These are phyloP conservation scores for Siderastrea siderea DNA, from an alignment of 92 coral and sea anemone genomes.

Conservation along the genomic window DNA sequence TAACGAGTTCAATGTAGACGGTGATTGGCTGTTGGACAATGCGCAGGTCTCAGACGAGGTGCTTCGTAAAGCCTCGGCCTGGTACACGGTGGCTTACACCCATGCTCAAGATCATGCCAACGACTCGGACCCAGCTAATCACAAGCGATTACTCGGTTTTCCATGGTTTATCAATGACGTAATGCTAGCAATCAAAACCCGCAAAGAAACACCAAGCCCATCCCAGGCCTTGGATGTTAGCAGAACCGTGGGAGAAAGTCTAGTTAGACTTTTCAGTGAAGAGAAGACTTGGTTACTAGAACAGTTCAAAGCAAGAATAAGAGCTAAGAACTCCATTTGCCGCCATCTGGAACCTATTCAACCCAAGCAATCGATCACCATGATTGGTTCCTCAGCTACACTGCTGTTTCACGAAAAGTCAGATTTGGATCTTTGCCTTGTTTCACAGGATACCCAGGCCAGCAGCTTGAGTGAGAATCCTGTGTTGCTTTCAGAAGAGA, in stretches of 20 bases:
- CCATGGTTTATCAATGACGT: constrained; percentile 99
- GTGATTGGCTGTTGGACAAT: constrained; percentile 40
- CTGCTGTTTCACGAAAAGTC: constrained; percentile 85
- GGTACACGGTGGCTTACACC: constrained; percentile 89
- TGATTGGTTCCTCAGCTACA: constrained; percentile 93
- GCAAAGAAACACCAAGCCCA: background rate
- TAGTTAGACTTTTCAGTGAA: constrained; percentile 56
- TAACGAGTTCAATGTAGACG: constrained; percentile 76
- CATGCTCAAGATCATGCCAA: constrained; percentile 23
- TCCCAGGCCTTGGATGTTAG: constrained; percentile 6
- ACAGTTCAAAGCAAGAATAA: constrained; percentile 73
- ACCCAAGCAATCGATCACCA: constrained; percentile 33
- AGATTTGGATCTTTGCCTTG: constrained; percentile 88
- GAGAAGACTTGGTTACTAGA: constrained; percentile 66
- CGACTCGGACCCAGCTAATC: constrained; percentile 38
- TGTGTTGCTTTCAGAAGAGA: background rate
- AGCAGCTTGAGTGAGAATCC: background rate
- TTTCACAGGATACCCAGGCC: background rate
- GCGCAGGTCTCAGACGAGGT: constrained; percentile 47
- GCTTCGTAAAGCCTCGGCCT: constrained; percentile 93
- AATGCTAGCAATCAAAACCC: constrained; percentile 67
- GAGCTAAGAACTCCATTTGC: constrained; percentile 49
- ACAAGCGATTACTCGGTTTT: constrained; percentile 80
- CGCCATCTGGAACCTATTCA: constrained; percentile 28
- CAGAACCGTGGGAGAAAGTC: constrained; percentile 55